Evolutionary conservation across 2,888 invertebrate genomes (phyloP), one percentile per base, ranked within the genome.

Genomic region (Temnothorax rugatulus): DNA sequence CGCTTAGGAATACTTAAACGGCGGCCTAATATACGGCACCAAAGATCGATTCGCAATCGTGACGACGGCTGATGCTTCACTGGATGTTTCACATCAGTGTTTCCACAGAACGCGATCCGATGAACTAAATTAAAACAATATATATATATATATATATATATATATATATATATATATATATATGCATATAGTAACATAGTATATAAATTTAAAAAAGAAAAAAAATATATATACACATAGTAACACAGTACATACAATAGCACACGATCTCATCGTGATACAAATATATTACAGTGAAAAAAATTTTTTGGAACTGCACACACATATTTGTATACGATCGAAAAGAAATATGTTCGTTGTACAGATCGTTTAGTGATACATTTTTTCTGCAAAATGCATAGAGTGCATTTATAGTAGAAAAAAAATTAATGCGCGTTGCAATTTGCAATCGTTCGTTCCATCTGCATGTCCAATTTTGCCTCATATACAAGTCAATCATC

Each of bases 1-100:
- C 88, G 86, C 88, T 83, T 87, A 88, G 89, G 88, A 92, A 91
- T 90, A 89, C 91, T 92, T 90, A 91, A 90, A 85, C 64, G 59
- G 34, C 29, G 82, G 74, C 76, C 61, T 84, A 83, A 83, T 79
- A 73, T 57, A 57, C 59, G 81, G 41, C n/a, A 50, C 18, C 54
- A 21, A 64, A 83, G 74, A 69, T 61, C 61, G 69, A 61, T 76
- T 69, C 50, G 68, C 25, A 41, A 47, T 47, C 61, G n/a, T 21
- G 79, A 77, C 21, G 44, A 82, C 34, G 38, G 41, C 18, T 59
- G 34, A 59, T 59, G 44, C 13, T 52, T n/a, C 59, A 7, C 57
- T 29, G 29, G 8, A 76, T 34, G 44, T 8, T 25, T 44, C 38
- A 38, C 29, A 50, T 25, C 38, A 1, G 4, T 66, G 5, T 29